Evolutionary conservation across 2,113 vertebrate genomes (phyloP).

Genomic region (Lutjanus erythropterus): DNA sequence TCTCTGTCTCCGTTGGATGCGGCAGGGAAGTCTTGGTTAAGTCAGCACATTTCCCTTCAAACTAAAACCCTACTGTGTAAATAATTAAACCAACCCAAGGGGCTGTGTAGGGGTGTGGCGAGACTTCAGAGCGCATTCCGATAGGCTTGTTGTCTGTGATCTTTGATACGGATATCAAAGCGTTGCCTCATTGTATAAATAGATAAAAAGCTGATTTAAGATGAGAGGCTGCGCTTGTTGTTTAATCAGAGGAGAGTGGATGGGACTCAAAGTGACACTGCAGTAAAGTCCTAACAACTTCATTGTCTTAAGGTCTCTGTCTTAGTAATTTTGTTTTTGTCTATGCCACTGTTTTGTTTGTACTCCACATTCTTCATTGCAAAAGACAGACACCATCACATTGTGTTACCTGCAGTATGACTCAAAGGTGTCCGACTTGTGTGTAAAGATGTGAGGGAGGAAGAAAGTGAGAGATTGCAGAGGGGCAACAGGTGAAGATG

Average conservation of each 20-base stretch:
- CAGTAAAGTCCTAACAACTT: background rate
- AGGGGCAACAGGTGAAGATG: conserved; percentile 62
- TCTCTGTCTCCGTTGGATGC: conserved; percentile 36
- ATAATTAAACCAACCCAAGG: conserved; percentile 71
- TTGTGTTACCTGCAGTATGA: background rate
- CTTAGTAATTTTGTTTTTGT: background rate
- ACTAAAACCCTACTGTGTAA: conserved; percentile 64
- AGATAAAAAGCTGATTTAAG: conserved; percentile 54
- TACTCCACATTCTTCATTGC: background rate
- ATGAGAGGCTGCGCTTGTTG: conserved; percentile 32
- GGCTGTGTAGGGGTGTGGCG: conserved; percentile 54
- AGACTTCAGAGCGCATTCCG: conserved; percentile 56
- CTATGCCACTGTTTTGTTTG: background rate
- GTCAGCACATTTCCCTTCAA: conserved; percentile 73
- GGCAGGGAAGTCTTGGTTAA: conserved; percentile 48
- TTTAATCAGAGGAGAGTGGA: conserved; percentile 40
- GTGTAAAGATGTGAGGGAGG: conserved; percentile 3
- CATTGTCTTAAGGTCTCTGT: background rate
- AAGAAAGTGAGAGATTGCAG: background rate
- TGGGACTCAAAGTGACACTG: conserved; percentile 11
- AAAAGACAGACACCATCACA: no score
- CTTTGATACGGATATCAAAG: conserved; percentile 69
- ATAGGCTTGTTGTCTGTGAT: conserved; percentile 65
- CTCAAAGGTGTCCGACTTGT: background rate
- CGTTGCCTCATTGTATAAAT: conserved; percentile 56